These are phyloP conservation scores for Papilio dardanus DNA, from an alignment of 1,140 invertebrate genomes.

Conservation along the genomic window DNA sequence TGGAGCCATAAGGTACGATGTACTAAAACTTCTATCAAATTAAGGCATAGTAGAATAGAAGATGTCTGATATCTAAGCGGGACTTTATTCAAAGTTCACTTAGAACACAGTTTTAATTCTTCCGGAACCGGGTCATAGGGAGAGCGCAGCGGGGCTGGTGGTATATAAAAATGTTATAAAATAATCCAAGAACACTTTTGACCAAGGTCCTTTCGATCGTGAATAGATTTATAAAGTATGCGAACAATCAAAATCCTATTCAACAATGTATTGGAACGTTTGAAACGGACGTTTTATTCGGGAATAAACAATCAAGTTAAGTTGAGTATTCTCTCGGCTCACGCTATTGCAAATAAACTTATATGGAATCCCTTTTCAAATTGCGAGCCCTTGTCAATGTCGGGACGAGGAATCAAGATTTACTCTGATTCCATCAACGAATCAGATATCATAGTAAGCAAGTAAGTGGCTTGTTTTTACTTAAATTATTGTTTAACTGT, in stretches of 20 bases:
- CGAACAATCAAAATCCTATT: conserved; percentile 33
- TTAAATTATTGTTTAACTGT: neutral
- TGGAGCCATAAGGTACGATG: too few relatives aligned
- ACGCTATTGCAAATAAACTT: conserved; percentile 35
- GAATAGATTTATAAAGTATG: conserved; percentile 22
- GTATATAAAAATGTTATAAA: too few relatives aligned
- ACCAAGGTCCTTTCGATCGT: neutral
- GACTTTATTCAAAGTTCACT: too few relatives aligned
- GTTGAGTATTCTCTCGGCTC: conserved; percentile 32
- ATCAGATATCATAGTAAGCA: conserved; percentile 31
- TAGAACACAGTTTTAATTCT: too few relatives aligned
- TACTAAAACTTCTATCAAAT: too few relatives aligned
- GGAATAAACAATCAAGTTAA: conserved; percentile 36
- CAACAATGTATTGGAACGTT: conserved; percentile 25
- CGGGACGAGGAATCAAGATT: conserved; percentile 37
- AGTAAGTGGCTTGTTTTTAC: neutral
- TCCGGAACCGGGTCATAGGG: too few relatives aligned
- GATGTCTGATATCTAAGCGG: too few relatives aligned
- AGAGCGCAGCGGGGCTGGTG: too few relatives aligned
- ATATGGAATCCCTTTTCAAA: conserved; percentile 41
- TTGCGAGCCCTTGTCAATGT: conserved; percentile 46
- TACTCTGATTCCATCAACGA: conserved; percentile 15
- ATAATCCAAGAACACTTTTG: neutral
- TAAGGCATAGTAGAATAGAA: too few relatives aligned
- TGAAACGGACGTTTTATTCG: conserved; percentile 27